phyloP scores from a whole-genome alignment of 2,113 vertebrate genomes.

The Taurulus bubalis region DNA sequence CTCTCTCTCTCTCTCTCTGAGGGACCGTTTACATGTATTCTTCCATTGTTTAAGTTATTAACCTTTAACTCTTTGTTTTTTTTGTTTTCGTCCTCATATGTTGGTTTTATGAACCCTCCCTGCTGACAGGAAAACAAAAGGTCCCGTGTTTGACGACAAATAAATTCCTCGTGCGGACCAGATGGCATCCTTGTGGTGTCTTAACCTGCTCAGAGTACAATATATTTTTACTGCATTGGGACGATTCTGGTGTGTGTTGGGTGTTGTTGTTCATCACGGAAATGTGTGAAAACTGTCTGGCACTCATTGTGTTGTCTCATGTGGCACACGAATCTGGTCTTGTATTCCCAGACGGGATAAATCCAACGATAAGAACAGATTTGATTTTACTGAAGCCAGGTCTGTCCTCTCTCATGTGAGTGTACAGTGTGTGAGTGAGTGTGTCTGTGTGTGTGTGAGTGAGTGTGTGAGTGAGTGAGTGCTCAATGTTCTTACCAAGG shows the following conservation, averaged over 20 bases:
- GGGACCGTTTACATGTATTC: slow-evolving; percentile 73
- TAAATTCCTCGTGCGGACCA: slow-evolving; percentile 45
- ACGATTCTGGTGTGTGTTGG: slow-evolving; percentile 15
- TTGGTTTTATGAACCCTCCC: slow-evolving; percentile 66
- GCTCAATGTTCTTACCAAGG: slow-evolving; percentile 44
- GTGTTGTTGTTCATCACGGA: slow-evolving; percentile 2
- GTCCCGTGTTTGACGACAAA: slow-evolving; percentile 45
- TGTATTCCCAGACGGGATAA: slow-evolving; percentile 36
- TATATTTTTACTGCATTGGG: slow-evolving; percentile 24
- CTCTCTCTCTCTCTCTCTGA: slow-evolving; percentile 39
- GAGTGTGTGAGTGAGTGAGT: not conserved
- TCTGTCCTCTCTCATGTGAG: slow-evolving; percentile 46
- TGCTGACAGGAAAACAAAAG: slow-evolving; percentile 54
- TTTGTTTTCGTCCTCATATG: slow-evolving; percentile 36
- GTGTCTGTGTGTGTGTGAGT: not conserved
- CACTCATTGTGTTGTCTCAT: slow-evolving; percentile 29
- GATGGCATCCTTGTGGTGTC: slow-evolving; percentile 36
- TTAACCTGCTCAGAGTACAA: slow-evolving; percentile 18
- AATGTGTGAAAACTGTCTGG: slow-evolving; percentile 33
- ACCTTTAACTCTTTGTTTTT: slow-evolving; percentile 54
- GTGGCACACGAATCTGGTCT: slow-evolving; percentile 33
- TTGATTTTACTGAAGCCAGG: slow-evolving; percentile 40
- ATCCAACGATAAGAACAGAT: slow-evolving; percentile 39
- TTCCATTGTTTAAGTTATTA: slow-evolving; percentile 67
- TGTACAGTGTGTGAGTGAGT: slow-evolving; percentile 17